Base-by-base conservation (phyloP, 2,888 invertebrate species). In the Acanthosepion esculentum region DNA sequence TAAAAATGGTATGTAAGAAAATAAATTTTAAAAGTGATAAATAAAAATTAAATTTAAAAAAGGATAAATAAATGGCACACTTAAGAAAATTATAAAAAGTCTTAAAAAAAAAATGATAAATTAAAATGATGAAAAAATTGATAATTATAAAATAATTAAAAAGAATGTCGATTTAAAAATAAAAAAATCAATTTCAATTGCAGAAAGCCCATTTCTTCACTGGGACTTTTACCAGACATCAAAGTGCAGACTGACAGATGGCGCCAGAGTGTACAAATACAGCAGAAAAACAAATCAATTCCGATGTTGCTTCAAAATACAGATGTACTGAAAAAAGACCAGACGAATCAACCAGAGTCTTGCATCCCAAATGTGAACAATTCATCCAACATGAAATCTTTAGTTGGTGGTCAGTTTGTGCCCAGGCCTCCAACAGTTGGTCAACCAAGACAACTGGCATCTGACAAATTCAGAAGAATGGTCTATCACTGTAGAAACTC, bases 381-480 rank as follows among this genome's bases (percentile, higher is more conserved):
- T 15, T 78, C 12, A n/a, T 18, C 33, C 15, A 78, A 33, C 12
- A 33, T 78, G n/a, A 78, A 78, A 15, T 18, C 78, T 78, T n/a
- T 78, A 33, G 12, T 78, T 15, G 78, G n/a, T 12, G n/a, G n/a
- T 78, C 93, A 53, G 29, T 53, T 48, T 50, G 29, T 95, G 26
- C 96, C 96, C 8, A 95, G 95, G 50, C 95, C 96, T 29, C 94
- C 95, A 15, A 95, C 95, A 10, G 94, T 92, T 33, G 95, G 94
- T 94, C 95, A 95, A 48, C 95, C 95, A 1, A 95, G 96, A 93
- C 96, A 96, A 50, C 95, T 95, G 78, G 96, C 96, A 48, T 96
- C 96, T 26, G 95, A 95, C 50, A 95, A 96, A 78, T 97, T 97
- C 95, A 95, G 97, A 94, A 95, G 95, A 94, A 96, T 97, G 97